Percentiles rank a stretch among this genome's conserved stretches.
phyloP scores from a whole-genome alignment of 2,113 vertebrate species.

The Podiceps cristatus region DNA sequence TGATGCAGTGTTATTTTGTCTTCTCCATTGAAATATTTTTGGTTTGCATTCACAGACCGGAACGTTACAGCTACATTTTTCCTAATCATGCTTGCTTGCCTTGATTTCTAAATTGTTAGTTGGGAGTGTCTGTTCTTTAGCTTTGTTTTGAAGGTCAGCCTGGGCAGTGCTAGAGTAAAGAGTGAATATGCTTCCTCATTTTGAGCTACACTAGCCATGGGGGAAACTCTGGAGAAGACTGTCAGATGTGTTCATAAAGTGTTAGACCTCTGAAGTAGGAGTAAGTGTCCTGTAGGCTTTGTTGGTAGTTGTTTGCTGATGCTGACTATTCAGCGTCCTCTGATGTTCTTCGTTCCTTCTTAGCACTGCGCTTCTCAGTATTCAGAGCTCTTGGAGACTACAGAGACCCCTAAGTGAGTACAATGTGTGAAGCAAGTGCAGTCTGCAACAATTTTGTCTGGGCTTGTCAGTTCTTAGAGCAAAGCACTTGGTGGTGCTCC shows the following conservation, averaged over 20 bases:
- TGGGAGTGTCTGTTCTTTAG: background rate
- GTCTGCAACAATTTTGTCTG: background rate
- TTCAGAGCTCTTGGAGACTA: conserved; percentile 96
- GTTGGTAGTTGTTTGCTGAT: background rate
- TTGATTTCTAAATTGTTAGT: background rate
- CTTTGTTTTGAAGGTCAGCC: background rate
- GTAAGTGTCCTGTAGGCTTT: background rate
- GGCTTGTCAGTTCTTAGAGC: background rate
- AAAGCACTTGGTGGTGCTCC: background rate
- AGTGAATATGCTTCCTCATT: background rate
- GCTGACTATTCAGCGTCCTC: background rate
- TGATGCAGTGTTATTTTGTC: background rate
- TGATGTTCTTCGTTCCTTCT: conserved; percentile 51
- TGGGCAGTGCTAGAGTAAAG: background rate
- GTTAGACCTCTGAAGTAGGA: background rate
- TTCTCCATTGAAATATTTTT: background rate
- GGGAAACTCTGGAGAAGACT: background rate
- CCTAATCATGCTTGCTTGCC: background rate
- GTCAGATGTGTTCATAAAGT: background rate
- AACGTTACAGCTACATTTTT: background rate
- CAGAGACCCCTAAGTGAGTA: conserved; percentile 98
- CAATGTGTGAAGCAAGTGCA: background rate
- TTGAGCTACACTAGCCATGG: background rate
- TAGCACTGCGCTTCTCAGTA: conserved; percentile 99
- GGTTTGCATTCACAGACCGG: accelerated